Percentiles rank a stretch among this genome's conserved stretches.
Evolutionary conservation across 2,113 vertebrate genomes (phyloP).

Genomic region (Phaethornis superciliosus): DNA sequence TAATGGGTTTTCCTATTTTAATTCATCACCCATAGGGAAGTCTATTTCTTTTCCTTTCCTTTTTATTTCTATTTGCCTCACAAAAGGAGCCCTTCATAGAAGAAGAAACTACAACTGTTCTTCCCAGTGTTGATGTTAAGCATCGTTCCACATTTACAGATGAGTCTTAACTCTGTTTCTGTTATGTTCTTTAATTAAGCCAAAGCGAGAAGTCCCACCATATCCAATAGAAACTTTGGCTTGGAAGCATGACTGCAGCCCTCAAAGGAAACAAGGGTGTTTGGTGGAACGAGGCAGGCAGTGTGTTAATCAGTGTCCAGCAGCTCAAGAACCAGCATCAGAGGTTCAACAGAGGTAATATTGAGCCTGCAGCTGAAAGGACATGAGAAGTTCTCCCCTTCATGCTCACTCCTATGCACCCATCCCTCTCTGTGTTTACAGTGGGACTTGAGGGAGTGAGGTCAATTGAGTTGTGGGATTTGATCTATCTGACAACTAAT

Average conservation of each 20-base stretch:
- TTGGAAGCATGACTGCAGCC: background rate
- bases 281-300: background rate
- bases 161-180: background rate
- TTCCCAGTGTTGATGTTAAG: background rate
- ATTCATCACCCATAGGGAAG: background rate
- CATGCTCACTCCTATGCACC: background rate
- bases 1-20: background rate
- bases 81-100: background rate
- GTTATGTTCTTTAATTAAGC: background rate
- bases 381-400: background rate
- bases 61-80: background rate
- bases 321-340: background rate
- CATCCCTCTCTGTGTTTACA: background rate
- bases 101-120: background rate
- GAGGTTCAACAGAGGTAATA: background rate
- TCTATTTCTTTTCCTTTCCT: background rate
- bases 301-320: background rate
- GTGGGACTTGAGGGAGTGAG: rapidly evolving
- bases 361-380: background rate
- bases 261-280: background rate
- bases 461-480: background rate
- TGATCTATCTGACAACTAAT: background rate
- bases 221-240: background rate
- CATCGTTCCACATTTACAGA: background rate
- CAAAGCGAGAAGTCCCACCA: background rate